These are phyloP conservation scores for Zeugodacus cucurbitae DNA, from an alignment of 1,140 invertebrate genomes.

Conservation along the genomic window DNA sequence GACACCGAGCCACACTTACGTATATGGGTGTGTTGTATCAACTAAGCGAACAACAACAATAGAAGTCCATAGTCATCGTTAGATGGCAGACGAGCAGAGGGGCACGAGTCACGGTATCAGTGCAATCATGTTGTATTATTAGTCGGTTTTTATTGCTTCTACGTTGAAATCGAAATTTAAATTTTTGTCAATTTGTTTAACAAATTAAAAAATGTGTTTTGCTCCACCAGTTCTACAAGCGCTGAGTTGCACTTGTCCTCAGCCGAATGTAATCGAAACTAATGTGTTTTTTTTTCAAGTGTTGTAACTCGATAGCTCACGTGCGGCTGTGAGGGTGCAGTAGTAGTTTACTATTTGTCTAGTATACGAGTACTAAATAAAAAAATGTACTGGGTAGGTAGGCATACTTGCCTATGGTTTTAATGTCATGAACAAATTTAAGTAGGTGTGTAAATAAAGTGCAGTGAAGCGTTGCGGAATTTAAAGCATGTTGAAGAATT, in stretches of 20 bases:
- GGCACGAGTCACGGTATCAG: background rate
- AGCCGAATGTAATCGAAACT: background rate
- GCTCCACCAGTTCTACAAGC: background rate
- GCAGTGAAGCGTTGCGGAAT: background rate
- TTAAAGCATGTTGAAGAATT: background rate
- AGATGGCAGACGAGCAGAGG: background rate
- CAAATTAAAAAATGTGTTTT: slow-evolving; percentile 26
- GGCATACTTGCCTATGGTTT: background rate
- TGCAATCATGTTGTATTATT: background rate
- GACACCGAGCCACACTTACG: no score
- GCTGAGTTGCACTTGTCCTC: background rate
- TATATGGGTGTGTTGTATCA: no score
- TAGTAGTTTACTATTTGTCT: no score
- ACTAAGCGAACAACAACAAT: background rate
- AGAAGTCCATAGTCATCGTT: background rate
- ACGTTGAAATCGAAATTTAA: background rate
- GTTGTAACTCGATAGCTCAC: background rate
- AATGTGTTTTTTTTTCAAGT: background rate
- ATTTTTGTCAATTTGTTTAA: slow-evolving; percentile 25
- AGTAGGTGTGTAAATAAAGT: background rate
- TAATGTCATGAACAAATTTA: background rate
- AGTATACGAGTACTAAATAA: no score
- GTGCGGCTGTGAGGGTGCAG: background rate
- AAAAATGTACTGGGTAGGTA: no score
- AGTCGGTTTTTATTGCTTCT: background rate